Percentiles rank a stretch among this genome's conserved stretches.
Evolutionary conservation across 2,113 vertebrate species (phyloP).

Genomic region (Riparia riparia): DNA sequence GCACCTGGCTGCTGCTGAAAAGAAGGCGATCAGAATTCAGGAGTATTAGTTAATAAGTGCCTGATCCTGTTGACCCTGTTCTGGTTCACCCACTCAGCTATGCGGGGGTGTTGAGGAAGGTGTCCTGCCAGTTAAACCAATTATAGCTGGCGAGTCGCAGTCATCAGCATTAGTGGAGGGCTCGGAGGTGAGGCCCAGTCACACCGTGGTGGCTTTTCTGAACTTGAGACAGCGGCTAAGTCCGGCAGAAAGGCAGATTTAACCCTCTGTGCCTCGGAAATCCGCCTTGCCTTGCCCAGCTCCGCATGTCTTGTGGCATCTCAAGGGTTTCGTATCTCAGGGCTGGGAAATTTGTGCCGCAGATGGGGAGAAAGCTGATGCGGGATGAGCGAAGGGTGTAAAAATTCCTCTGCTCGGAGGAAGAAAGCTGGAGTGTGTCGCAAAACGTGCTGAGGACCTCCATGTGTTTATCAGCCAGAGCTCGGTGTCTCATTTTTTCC

Average conservation of each 20-base stretch:
- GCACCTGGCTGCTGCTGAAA: constrained; percentile 13
- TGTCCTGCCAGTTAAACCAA: constrained; percentile 63
- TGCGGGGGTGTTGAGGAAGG: constrained; percentile 64
- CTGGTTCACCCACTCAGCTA: constrained; percentile 62
- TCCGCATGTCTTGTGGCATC: rapidly evolving
- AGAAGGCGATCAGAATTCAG: constrained; percentile 41
- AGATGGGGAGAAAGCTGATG: not conserved
- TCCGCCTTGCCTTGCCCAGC: rapidly evolving
- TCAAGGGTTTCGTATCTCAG: rapidly evolving
- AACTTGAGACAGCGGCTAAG: not conserved
- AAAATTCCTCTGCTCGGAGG: not conserved
- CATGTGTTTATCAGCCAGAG: rapidly evolving
- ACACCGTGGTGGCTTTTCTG: not conserved
- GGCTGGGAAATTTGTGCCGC: not conserved
- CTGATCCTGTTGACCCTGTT: constrained; percentile 67
- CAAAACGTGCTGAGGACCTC: not conserved
- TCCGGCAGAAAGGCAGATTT: not conserved
- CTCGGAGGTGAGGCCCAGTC: constrained; percentile 15
- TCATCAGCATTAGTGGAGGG: constrained; percentile 37
- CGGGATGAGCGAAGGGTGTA: rapidly evolving
- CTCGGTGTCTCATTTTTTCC: not conserved
- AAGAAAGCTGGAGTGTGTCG: not conserved
- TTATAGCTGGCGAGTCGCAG: constrained; percentile 52
- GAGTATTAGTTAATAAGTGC: constrained; percentile 66
- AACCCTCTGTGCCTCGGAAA: not conserved